Evolutionary conservation across 1,140 invertebrate species (phyloP), one percentile per base, ranked within the genome.

Genomic region (Megalonaias nervosa): DNA sequence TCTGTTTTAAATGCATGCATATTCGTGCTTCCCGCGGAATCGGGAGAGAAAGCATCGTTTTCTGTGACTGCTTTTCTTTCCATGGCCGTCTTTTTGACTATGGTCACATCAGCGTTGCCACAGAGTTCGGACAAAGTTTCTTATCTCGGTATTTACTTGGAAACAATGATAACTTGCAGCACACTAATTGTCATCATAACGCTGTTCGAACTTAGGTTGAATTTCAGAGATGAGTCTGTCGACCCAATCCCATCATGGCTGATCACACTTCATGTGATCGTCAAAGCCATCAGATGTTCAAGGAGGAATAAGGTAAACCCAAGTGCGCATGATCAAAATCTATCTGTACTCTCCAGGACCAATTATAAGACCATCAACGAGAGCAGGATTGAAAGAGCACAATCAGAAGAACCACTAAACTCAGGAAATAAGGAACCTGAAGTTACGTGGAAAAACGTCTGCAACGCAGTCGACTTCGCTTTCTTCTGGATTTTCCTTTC

Each of bases 11-110:
- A 81, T 38, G 72, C 79, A 9, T 74, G 75, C n/a, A 74, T 72
- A 1, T 85, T 82, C 69, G 58, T 81, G 1, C 67, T 85, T 12
- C 84, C 83, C 11, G 57, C 69, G 0, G 74, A 81, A 6, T 71
- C 77, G 23, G 83, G 82, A 58, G 84, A 85, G 55, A 85, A 78
- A 67, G 76, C 81, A 61, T 68, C 78, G 5, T 83, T 76, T 38
- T 75, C 75, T 4, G 67, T 84, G 16, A 84, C 82, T 4, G 79
- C 82, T 26, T 82, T 82, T 31, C 71, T 85, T 17, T 84, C 84
- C 1, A 70, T 82, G 23, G 81, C 84, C 56, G 82, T 85, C 12
- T 84, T 85, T 66, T 55, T 85, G 14, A 81, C 76, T 13, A 77
- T 78, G 31, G 71, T 85, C 17, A 75, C 71, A 21, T 57, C 71